phyloP scores from a whole-genome alignment of 2,888 invertebrate genomes.

The Sinelater perroti region DNA sequence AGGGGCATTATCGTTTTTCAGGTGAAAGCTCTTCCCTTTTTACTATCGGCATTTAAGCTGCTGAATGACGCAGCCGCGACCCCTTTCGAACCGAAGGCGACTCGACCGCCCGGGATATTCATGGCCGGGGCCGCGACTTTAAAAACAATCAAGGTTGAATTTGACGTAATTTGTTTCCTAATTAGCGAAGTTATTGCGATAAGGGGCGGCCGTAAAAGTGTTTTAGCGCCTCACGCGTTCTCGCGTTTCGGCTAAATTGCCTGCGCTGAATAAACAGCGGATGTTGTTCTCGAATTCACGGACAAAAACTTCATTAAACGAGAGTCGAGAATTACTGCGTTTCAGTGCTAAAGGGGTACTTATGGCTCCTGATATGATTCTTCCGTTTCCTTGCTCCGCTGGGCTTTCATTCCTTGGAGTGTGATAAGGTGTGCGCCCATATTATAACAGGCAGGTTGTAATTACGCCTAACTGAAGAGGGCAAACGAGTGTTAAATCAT shows the following conservation, averaged over 20 bases:
- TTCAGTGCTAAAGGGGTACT: neutral
- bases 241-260: neutral
- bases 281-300: neutral
- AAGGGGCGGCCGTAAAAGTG: neutral
- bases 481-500: neutral
- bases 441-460: neutral
- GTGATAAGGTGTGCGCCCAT: no score
- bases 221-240: neutral
- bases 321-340: neutral
- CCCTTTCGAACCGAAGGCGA: no score
- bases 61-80: no score
- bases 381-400: neutral
- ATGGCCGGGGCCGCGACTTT: no score
- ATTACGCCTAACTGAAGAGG: neutral
- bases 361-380: neutral
- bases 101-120: no score
- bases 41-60: no score
- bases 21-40: no score
- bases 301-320: neutral
- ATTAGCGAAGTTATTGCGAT: conserved; percentile 4
- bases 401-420: neutral
- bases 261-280: neutral
- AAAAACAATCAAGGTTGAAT: no score
- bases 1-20: conserved; percentile 1
- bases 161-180: neutral